phyloP scores from a whole-genome alignment of 2,113 vertebrate species.

The Catagonus wagneri region DNA sequence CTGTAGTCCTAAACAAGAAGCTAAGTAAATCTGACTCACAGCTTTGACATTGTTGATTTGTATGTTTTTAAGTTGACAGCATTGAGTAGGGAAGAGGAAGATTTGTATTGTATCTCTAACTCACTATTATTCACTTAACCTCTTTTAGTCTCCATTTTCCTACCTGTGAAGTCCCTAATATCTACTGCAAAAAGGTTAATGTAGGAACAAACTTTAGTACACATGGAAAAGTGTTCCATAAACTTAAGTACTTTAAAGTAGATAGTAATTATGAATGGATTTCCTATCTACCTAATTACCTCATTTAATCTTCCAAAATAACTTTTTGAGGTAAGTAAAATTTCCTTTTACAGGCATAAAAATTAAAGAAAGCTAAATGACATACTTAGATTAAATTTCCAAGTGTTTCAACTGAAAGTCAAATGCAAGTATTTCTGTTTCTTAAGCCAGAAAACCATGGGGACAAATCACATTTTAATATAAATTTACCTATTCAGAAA shows the following conservation, averaged over 20 bases:
- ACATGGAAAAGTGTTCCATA: neutral
- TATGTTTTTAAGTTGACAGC: neutral
- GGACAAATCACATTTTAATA: neutral
- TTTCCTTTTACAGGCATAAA: neutral
- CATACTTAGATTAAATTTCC: neutral
- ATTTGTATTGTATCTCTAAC: neutral
- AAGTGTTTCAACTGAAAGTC: neutral
- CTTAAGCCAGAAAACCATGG: neutral
- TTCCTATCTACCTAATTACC: neutral
- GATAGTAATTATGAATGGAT: neutral
- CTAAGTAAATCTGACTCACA: neutral
- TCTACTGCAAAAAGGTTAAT: neutral
- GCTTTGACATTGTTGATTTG: neutral
- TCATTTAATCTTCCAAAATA: neutral
- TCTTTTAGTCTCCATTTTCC: neutral
- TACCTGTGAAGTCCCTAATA: neutral
- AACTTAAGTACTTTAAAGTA: neutral
- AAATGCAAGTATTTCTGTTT: neutral
- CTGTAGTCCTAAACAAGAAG: neutral
- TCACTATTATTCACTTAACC: neutral
- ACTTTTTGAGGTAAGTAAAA: neutral
- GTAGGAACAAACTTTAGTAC: neutral
- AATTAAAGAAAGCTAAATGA: neutral
- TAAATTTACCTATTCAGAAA: neutral
- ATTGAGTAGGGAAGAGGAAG: neutral